Conservation (phyloP, 2,797 vertebrate genomes). For the Ceyx erithaca region DNA sequence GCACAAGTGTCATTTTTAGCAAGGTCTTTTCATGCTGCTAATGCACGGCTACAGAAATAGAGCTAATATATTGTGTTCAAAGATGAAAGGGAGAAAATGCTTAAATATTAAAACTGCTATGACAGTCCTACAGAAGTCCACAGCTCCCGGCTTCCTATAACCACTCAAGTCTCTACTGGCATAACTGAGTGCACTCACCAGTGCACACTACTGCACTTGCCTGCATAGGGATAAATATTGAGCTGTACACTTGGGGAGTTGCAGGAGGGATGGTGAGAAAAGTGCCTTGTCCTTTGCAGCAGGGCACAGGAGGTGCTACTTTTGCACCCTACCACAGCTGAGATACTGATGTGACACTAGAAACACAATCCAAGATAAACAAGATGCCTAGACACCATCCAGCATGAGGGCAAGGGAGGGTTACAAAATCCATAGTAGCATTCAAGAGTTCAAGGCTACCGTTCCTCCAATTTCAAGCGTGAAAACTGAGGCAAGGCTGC, state of each 20-base stretch:
- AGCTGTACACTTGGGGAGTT: accelerated
- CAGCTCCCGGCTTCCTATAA: neutral
- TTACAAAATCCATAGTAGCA: neutral
- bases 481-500: neutral
- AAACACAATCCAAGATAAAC: neutral
- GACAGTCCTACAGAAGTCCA: neutral
- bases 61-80: neutral
- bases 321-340: accelerated
- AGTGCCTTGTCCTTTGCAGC: accelerated
- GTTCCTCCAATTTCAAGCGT: neutral
- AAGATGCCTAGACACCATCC: neutral
- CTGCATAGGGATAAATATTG: neutral
- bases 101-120: neutral
- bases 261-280: neutral
- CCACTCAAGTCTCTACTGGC: neutral
- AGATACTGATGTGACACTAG: accelerated
- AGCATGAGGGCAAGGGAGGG: neutral
- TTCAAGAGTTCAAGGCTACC: neutral
- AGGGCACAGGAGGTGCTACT: neutral
- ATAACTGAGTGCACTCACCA: neutral
- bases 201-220: neutral
- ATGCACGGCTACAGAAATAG: neutral
- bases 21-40: neutral
- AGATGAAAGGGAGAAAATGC: neutral
- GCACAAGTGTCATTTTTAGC: neutral